Evolutionary conservation across 1,140 invertebrate species (phyloP).

Genomic region (Ostrea edulis): DNA sequence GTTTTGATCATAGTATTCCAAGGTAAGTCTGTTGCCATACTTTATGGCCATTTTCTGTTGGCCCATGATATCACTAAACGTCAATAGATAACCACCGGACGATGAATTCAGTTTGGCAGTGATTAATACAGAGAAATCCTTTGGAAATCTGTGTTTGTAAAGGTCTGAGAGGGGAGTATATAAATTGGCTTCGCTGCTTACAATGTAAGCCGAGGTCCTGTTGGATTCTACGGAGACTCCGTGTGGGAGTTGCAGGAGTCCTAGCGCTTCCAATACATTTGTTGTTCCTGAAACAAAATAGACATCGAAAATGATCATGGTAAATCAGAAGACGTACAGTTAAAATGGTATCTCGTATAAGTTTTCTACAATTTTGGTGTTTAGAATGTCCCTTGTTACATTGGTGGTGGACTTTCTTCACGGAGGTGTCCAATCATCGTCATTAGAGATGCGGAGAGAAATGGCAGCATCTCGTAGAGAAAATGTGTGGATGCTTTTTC

Average conservation of each 20-base stretch:
- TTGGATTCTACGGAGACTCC: conserved; percentile 63
- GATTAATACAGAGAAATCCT: conserved; percentile 70
- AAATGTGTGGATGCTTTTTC: no score
- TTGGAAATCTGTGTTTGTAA: conserved; percentile 68
- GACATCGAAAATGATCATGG: no score
- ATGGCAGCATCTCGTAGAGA: no score
- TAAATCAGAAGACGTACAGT: no score
- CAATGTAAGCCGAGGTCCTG: conserved; percentile 62
- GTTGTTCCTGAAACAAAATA: conserved; percentile 55
- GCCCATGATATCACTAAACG: conserved; percentile 72
- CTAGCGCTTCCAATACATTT: conserved; percentile 65
- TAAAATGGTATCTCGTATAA: no score
- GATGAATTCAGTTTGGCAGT: conserved; percentile 59
- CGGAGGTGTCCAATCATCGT: no score
- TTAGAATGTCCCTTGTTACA: not conserved
- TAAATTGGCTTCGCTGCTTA: conserved; percentile 67
- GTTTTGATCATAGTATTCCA: conserved; percentile 62
- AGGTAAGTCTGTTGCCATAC: conserved; percentile 52
- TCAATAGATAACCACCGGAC: conserved; percentile 69
- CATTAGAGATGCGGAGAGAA: no score
- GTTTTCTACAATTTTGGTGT: not conserved
- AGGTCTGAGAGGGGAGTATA: conserved; percentile 64
- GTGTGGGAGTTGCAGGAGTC: conserved; percentile 64
- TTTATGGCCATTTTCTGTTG: conserved; percentile 67
- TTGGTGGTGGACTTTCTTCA: not conserved